Conservation (phyloP, 2,888 invertebrate species). For the Oxycera nigricornis region DNA sequence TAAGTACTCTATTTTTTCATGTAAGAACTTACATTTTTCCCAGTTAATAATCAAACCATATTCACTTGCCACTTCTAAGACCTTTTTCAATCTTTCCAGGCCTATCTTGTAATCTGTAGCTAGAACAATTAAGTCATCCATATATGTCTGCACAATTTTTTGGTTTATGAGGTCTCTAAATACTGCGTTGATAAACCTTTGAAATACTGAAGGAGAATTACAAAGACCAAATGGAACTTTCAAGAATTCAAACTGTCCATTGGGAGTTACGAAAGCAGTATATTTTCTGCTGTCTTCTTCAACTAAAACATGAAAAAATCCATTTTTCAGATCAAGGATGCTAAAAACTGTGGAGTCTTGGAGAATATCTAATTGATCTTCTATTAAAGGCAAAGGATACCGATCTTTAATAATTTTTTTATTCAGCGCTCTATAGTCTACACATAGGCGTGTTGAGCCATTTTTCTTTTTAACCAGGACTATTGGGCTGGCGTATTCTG, state of each 20-base stretch:
- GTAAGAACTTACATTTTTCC: slow-evolving; percentile 36
- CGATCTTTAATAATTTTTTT: neutral
- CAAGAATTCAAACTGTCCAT: slow-evolving; percentile 50
- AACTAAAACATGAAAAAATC: slow-evolving; percentile 50
- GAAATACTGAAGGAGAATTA: slow-evolving; percentile 50
- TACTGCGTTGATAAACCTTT: slow-evolving; percentile 46
- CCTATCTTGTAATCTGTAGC: too few species aligned
- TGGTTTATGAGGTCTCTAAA: slow-evolving; percentile 40
- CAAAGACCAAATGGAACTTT: slow-evolving; percentile 56
- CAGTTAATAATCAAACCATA: slow-evolving; percentile 39
- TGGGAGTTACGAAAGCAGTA: slow-evolving; percentile 51
- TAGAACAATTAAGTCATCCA: slow-evolving; percentile 52
- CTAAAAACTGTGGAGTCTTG: slow-evolving; percentile 50
- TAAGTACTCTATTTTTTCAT: slow-evolving; percentile 39
- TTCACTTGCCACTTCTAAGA: slow-evolving; percentile 37
- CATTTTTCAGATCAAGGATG: slow-evolving; percentile 51
- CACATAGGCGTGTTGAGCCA: too few species aligned
- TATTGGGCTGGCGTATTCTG: too few species aligned
- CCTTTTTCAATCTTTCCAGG: too few species aligned
- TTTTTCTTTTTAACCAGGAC: too few species aligned
- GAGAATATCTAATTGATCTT: slow-evolving; percentile 44
- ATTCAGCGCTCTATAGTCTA: slow-evolving; percentile 42
- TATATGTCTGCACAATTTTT: slow-evolving; percentile 47
- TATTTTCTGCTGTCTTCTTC: slow-evolving; percentile 51
- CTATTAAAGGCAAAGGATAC: neutral